Evolutionary conservation across 2,888 invertebrate species (phyloP).

Genomic region (Conistra vaccinii): DNA sequence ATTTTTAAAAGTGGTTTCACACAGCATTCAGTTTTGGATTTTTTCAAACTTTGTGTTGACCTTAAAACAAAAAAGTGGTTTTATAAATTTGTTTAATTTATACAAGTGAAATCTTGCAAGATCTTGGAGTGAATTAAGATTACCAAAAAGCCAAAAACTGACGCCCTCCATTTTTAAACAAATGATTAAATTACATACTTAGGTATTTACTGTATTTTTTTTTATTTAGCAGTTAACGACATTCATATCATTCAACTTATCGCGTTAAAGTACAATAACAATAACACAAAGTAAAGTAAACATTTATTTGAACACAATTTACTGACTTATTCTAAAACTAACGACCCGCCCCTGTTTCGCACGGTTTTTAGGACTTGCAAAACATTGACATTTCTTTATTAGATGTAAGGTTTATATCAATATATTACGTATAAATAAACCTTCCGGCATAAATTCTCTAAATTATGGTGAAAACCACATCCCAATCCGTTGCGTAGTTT

Average conservation of each 20-base stretch:
- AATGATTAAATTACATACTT: too few species aligned
- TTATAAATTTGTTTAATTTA: conserved; percentile 15
- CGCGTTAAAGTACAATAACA: conserved; percentile 6
- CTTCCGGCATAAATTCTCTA: too few species aligned
- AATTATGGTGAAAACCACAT: too few species aligned
- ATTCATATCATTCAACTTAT: background rate
- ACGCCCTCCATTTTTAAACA: background rate
- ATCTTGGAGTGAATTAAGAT: background rate
- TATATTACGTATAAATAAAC: too few species aligned
- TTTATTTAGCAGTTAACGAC: background rate
- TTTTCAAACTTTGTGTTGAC: conserved; percentile 23
- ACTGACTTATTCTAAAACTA: background rate
- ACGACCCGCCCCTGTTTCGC: background rate
- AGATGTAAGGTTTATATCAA: background rate
- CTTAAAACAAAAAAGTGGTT: conserved; percentile 8
- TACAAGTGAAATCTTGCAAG: conserved; percentile 9
- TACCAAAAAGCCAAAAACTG: background rate
- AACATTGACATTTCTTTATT: background rate
- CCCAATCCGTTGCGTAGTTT: background rate
- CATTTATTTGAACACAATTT: too few species aligned
- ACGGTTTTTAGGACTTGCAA: background rate
- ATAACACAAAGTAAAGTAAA: too few species aligned
- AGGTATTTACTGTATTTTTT: background rate
- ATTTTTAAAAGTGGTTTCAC: background rate
- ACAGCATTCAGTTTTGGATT: background rate